A percentile compares a stretch with the other conserved stretches of the same genome.
Evolutionary conservation across 2,113 vertebrate genomes (phyloP).

Genomic region (Hypanus sabinus): DNA sequence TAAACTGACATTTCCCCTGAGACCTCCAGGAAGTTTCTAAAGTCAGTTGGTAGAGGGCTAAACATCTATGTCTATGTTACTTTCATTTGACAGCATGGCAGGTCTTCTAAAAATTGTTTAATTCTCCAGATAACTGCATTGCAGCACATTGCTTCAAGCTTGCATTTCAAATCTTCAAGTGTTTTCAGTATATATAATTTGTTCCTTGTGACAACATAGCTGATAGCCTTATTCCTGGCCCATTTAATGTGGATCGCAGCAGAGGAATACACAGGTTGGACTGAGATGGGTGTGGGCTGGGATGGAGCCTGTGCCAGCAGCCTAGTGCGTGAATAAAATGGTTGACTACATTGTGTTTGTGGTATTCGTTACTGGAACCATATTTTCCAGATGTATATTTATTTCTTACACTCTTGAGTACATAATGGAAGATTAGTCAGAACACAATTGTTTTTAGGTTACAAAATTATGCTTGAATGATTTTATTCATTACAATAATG

Average conservation of each 20-base stretch:
- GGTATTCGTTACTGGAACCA: not conserved
- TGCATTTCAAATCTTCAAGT: not conserved
- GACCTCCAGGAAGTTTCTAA: not conserved
- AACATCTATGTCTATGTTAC: not conserved
- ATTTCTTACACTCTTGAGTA: not conserved
- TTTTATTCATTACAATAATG: not conserved
- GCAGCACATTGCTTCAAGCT: not conserved
- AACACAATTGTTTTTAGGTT: not conserved
- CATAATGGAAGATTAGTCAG: not conserved
- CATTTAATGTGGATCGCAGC: not conserved
- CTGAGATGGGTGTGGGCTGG: not conserved
- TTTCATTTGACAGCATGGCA: not conserved
- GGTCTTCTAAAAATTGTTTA: not conserved
- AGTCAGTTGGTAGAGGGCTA: not conserved
- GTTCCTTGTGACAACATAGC: not conserved
- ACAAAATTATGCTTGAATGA: not conserved
- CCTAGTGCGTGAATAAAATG: not conserved
- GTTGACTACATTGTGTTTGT: not conserved
- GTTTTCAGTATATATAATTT: not conserved
- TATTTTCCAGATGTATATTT: not conserved
- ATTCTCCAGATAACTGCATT: not conserved
- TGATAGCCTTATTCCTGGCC: not conserved
- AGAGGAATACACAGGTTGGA: not conserved
- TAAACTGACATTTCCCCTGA: not conserved
- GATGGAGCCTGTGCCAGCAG: not conserved